These are phyloP conservation scores for Plebejus melissa DNA, from an alignment of 2,888 invertebrate genomes.

Conservation along the genomic window DNA sequence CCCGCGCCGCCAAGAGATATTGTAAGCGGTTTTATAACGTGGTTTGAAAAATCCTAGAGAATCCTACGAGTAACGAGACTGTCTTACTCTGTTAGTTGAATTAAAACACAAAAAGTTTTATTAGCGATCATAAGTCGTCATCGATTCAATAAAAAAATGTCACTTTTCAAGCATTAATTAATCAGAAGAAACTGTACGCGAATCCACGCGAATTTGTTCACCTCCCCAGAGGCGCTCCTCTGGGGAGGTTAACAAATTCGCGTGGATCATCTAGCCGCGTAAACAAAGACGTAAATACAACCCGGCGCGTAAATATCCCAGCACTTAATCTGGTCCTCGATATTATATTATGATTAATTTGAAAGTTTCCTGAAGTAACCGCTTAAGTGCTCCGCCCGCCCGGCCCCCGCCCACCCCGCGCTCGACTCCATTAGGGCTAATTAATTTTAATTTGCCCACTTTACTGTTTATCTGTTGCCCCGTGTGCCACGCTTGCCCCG, in stretches of 20 bases:
- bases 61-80: not conserved
- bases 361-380: slow-evolving; percentile 18
- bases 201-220: too few species aligned
- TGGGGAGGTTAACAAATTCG: too few species aligned
- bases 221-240: too few species aligned
- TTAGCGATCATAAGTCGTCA: too few species aligned
- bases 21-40: not conserved
- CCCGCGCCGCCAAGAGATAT: not conserved
- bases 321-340: slow-evolving; percentile 15
- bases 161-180: too few species aligned
- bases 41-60: not conserved
- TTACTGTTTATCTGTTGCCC: slow-evolving; percentile 16
- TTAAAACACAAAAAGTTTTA: not conserved
- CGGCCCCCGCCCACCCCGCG: not conserved
- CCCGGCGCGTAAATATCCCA: not conserved
- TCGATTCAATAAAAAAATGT: too few species aligned
- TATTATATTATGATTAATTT: slow-evolving; percentile 16
- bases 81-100: not conserved
- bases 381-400: not conserved
- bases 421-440: slow-evolving; percentile 15
- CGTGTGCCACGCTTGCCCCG: not conserved
- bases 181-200: too few species aligned
- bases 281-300: not conserved
- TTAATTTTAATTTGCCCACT: slow-evolving; percentile 22
- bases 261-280: not conserved